phyloP scores from a whole-genome alignment of 2,797 vertebrate species.

The Luscinia megarhynchos region DNA sequence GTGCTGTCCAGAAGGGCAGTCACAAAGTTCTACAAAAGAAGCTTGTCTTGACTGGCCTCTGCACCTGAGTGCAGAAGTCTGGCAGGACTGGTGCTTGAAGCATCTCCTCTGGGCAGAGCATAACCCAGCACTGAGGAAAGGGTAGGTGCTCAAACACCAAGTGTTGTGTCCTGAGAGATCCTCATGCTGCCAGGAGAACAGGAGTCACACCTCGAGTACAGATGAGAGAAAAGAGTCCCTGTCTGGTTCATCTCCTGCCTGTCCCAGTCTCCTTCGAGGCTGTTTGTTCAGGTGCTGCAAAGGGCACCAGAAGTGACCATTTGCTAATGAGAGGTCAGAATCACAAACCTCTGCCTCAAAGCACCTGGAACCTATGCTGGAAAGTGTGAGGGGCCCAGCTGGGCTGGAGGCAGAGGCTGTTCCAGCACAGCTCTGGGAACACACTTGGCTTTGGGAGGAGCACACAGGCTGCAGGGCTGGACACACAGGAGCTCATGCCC shows the following conservation, averaged over 20 bases:
- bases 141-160: background rate
- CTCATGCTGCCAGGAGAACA: background rate
- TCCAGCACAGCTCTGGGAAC: background rate
- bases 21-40: background rate
- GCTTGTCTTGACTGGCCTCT: background rate
- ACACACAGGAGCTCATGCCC: background rate
- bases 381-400: background rate
- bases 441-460: background rate
- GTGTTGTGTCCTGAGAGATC: background rate
- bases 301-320: background rate
- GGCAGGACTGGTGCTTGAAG: background rate
- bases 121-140: background rate
- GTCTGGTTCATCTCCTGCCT: background rate
- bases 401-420: background rate
- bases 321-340: background rate
- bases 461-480: background rate
- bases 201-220: background rate
- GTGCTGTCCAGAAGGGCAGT: background rate
- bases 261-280: background rate
- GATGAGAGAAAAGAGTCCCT: background rate
- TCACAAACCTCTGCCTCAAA: background rate
- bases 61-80: background rate
- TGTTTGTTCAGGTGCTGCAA: background rate
- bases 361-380: background rate
- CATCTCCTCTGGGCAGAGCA: background rate